Evolutionary conservation across 2,113 vertebrate species (phyloP).

Genomic region (Callipepla californica): DNA sequence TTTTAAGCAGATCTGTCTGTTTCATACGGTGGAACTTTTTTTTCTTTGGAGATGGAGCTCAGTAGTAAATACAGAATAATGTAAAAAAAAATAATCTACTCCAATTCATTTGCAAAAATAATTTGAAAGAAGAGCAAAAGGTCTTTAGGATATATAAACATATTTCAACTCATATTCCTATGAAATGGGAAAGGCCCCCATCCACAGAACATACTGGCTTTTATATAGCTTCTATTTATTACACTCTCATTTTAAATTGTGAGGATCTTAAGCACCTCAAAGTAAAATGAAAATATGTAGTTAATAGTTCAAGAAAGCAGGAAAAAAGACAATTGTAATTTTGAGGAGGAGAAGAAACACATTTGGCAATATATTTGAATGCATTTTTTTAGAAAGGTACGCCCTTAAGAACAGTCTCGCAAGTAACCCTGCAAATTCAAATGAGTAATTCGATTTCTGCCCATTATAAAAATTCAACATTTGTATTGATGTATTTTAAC

Average conservation of each 20-base stretch:
- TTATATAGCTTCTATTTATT: background rate
- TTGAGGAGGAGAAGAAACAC: background rate
- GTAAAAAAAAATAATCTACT: background rate
- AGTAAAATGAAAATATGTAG: background rate
- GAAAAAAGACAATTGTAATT: background rate
- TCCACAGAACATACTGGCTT: background rate
- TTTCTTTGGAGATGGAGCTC: background rate
- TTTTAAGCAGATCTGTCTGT: background rate
- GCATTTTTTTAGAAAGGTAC: background rate
- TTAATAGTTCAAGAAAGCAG: conserved; percentile 1
- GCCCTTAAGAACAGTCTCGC: background rate
- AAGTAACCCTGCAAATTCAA: background rate
- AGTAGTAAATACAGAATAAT: background rate
- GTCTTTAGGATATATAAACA: background rate
- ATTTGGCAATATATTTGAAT: background rate
- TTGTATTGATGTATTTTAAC: conserved; percentile 22
- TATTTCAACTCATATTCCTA: background rate
- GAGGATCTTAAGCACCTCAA: background rate
- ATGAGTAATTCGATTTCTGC: conserved; percentile 33
- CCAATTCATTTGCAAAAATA: background rate
- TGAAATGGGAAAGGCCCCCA: background rate
- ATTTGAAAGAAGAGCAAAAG: background rate
- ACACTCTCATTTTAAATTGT: background rate
- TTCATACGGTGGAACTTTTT: background rate
- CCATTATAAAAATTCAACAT: conserved; percentile 17